phyloP scores from a whole-genome alignment of 2,888 invertebrate genomes.

The Asteroscopus sphinx region DNA sequence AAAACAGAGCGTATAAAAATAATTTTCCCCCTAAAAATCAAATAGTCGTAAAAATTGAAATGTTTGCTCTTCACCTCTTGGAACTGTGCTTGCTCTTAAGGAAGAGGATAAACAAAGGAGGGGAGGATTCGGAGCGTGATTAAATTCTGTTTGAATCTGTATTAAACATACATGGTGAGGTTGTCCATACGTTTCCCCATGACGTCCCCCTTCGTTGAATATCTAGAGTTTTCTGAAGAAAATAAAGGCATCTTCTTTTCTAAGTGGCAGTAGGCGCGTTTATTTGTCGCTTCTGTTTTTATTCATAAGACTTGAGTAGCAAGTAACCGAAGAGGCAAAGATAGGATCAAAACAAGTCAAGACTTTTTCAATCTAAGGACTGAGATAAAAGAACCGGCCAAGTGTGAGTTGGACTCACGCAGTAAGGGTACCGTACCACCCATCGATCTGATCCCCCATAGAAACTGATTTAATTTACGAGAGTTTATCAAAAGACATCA shows the following conservation, averaged over 20 bases:
- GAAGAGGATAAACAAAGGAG: conserved; percentile 41
- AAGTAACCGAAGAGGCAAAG: too few species aligned
- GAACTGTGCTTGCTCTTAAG: conserved; percentile 28
- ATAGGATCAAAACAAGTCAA: too few species aligned
- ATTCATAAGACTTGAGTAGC: too few species aligned
- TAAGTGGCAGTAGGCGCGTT: conserved; percentile 7
- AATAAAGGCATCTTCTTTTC: conserved; percentile 20
- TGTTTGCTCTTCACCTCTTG: conserved; percentile 46
- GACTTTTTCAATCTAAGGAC: too few species aligned
- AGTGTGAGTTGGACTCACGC: too few species aligned
- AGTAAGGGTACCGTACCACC: too few species aligned
- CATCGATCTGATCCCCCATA: too few species aligned
- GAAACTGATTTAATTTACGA: too few species aligned
- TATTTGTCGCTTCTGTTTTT: background rate
- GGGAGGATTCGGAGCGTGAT: conserved; percentile 30
- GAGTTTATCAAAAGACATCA: too few species aligned
- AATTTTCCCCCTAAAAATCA: conserved; percentile 36
- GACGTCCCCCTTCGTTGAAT: conserved; percentile 11
- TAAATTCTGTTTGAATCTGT: conserved; percentile 48
- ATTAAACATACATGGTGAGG: conserved; percentile 38
- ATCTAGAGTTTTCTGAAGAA: conserved; percentile 17
- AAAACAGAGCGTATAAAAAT: conserved; percentile 26
- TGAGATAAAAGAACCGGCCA: too few species aligned
- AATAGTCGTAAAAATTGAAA: conserved; percentile 48
- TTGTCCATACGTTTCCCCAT: conserved; percentile 16